phyloP scores from a whole-genome alignment of 2,888 invertebrate genomes.

The Coecobrya sp. region DNA sequence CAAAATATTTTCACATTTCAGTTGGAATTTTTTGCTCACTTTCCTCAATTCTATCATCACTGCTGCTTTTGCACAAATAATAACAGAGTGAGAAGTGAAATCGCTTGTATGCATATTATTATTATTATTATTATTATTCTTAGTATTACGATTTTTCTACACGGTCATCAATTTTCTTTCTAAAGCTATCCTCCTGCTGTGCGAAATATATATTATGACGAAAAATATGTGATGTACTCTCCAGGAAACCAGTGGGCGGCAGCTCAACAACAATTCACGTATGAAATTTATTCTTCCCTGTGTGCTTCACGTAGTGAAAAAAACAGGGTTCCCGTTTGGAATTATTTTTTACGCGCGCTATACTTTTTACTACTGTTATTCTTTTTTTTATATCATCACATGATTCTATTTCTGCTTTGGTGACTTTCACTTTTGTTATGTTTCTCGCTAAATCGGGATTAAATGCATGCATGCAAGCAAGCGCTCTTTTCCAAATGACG shows the following conservation, averaged over 20 bases:
- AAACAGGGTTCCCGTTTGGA: too few relatives aligned
- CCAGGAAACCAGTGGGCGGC: conserved; percentile 60
- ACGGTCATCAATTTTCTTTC: neutral
- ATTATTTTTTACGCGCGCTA: too few relatives aligned
- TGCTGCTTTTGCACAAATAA: too few relatives aligned
- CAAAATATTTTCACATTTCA: neutral
- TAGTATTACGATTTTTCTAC: neutral
- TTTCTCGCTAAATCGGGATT: neutral
- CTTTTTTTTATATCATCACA: neutral
- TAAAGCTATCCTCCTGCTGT: conserved; percentile 28
- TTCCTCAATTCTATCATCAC: too few relatives aligned
- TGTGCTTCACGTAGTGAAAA: too few relatives aligned
- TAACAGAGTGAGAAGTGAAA: too few relatives aligned
- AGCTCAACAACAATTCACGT: conserved; percentile 16
- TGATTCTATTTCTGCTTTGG: neutral
- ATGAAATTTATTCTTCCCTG: neutral
- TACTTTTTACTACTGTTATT: neutral
- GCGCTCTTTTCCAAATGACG: neutral
- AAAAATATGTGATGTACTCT: conserved; percentile 45
- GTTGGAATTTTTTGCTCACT: neutral
- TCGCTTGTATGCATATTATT: neutral
- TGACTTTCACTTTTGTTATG: too few relatives aligned
- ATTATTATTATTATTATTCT: neutral
- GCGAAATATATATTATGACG: conserved; percentile 48
- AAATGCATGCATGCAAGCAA: neutral